These are phyloP conservation scores for Euzophera pinguis DNA, from an alignment of 2,888 invertebrate genomes.

Conservation along the genomic window DNA sequence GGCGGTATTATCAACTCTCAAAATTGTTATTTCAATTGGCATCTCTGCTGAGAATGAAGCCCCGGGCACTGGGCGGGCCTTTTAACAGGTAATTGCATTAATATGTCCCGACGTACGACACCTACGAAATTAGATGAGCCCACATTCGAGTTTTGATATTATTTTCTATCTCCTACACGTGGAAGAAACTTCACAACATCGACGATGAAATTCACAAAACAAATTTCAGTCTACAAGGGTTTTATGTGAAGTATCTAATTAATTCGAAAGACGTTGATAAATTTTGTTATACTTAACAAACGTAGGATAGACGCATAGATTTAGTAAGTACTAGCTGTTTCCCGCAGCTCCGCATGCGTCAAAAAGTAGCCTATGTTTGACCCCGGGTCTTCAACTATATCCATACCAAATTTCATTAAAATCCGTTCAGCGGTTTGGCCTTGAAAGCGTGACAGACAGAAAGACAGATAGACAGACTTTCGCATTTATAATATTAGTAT, in stretches of 20 bases:
- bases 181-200: conserved; percentile 10
- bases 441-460: no score
- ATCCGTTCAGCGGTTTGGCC: no score
- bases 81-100: conserved; percentile 75
- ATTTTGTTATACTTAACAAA: no score
- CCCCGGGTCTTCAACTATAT: no score
- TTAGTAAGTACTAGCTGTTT: no score
- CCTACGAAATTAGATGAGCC: conserved; percentile 57
- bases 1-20: conserved; percentile 27
- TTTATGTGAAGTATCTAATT: background rate
- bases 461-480: no score
- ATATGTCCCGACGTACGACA: conserved; percentile 61
- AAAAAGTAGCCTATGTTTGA: no score
- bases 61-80: conserved; percentile 58
- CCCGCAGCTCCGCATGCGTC: no score
- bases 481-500: no score
- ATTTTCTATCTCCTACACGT: conserved; percentile 26
- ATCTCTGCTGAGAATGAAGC: conserved; percentile 49
- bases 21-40: conserved; percentile 31
- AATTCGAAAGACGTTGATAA: background rate
- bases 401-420: no score
- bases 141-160: conserved; percentile 31
- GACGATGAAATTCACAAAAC: background rate
- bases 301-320: no score
- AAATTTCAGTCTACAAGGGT: background rate